Evolutionary conservation across 2,888 invertebrate species (phyloP).

Genomic region (Caenorhabditis sp.): DNA sequence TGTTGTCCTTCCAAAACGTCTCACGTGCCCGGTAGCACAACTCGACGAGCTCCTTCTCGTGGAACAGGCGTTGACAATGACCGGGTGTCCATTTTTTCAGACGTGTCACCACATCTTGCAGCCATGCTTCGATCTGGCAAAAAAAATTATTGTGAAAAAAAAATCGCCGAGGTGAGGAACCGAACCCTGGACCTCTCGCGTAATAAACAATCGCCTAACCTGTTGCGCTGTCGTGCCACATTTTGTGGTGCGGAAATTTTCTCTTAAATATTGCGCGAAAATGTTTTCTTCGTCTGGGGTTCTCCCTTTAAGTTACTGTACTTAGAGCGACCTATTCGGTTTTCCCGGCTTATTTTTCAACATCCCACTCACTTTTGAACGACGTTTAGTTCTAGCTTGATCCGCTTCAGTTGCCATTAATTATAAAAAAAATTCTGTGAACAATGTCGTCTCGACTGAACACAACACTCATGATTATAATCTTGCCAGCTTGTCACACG

Average conservation of each 20-base stretch:
- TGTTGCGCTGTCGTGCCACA: too few species aligned
- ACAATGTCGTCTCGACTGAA: neutral
- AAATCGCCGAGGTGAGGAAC: neutral
- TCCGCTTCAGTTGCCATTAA: conserved; percentile 1
- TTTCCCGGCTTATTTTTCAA: too few species aligned
- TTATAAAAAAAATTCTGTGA: neutral
- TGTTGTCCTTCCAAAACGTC: conserved; percentile 27
- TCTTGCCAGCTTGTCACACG: too few species aligned
- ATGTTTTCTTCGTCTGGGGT: too few species aligned
- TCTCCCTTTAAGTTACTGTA: too few species aligned
- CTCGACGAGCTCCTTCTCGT: conserved; percentile 57
- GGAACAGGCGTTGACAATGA: conserved; percentile 53
- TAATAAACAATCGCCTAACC: too few species aligned
- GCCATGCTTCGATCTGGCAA: conserved; percentile 24
- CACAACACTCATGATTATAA: too few species aligned
- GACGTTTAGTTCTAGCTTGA: conserved; percentile 3
- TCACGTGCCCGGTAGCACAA: conserved; percentile 52
- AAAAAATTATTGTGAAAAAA: neutral
- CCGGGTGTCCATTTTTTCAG: conserved; percentile 50
- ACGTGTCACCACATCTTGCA: conserved; percentile 19
- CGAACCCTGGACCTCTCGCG: too few species aligned
- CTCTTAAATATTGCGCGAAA: too few species aligned
- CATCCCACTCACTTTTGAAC: conserved; percentile 7
- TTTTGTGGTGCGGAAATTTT: too few species aligned
- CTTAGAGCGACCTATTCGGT: too few species aligned